A percentile compares a stretch with the other conserved stretches of the same genome.
These are phyloP conservation scores for Micromesistius poutassou DNA, from an alignment of 2,797 vertebrate genomes.

Conservation along the genomic window DNA sequence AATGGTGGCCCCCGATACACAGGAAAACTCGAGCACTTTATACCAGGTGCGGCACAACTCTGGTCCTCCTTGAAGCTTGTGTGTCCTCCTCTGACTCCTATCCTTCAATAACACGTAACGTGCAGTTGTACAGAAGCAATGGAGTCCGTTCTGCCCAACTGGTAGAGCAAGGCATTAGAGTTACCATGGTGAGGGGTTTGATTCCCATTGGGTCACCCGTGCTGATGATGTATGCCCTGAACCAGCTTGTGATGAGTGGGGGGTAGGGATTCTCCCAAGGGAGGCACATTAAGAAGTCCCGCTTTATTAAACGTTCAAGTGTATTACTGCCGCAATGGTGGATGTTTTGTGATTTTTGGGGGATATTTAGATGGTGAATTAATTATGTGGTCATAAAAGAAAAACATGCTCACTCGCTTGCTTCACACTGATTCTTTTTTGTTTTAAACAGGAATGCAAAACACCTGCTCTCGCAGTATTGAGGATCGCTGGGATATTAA, in stretches of 20 bases:
- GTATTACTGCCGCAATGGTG: background rate
- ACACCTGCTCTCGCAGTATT: background rate
- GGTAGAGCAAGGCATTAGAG: background rate
- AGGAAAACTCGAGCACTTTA: background rate
- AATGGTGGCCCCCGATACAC: background rate
- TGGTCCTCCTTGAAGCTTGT: background rate
- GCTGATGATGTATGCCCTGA: background rate
- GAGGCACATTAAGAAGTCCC: background rate
- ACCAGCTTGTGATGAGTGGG: background rate
- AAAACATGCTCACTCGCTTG: background rate
- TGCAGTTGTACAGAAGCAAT: background rate
- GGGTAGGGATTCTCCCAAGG: background rate
- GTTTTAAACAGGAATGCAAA: background rate
- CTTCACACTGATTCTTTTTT: background rate
- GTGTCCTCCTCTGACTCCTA: background rate
- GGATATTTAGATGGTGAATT: background rate
- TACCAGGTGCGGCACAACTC: background rate
- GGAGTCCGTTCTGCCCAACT: background rate
- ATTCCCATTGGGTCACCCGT: background rate
- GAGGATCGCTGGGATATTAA: background rate
- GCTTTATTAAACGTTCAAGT: background rate
- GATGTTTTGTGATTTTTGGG: background rate
- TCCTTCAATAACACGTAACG: background rate
- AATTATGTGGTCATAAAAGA: background rate
- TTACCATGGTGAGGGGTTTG: background rate